These are phyloP conservation scores for Ctenicera cuprea DNA, from an alignment of 2,888 invertebrate species.

Conservation along the genomic window DNA sequence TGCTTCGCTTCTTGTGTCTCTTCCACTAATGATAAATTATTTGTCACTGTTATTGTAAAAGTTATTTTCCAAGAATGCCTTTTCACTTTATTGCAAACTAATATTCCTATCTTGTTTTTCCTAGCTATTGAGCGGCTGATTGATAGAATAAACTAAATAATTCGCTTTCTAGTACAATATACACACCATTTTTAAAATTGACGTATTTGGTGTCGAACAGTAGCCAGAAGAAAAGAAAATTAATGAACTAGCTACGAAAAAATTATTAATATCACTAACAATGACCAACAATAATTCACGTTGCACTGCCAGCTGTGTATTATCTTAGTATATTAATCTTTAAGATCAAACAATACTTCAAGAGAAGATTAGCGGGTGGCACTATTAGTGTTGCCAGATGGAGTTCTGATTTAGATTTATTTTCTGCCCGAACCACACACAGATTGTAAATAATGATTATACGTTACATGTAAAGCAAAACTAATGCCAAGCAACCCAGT, in stretches of 20 bases:
- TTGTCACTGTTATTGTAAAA: slow-evolving; percentile 54
- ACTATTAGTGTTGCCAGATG: slow-evolving; percentile 22
- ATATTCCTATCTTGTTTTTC: slow-evolving; percentile 42
- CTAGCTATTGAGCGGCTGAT: slow-evolving; percentile 16
- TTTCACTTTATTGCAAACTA: slow-evolving; percentile 41
- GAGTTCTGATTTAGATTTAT: slow-evolving; percentile 35
- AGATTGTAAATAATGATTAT: background rate
- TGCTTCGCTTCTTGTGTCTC: slow-evolving; percentile 52
- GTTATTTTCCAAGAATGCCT: slow-evolving; percentile 51
- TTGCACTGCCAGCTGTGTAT: slow-evolving; percentile 27
- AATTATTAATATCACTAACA: slow-evolving; percentile 23
- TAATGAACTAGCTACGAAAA: slow-evolving; percentile 30
- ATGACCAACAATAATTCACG: slow-evolving; percentile 38
- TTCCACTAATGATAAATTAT: slow-evolving; percentile 54
- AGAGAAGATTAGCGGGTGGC: slow-evolving; percentile 41
- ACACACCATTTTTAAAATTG: background rate
- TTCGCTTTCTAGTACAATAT: background rate
- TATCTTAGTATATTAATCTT: slow-evolving; percentile 44
- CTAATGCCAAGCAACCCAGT: background rate
- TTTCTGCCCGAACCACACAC: slow-evolving; percentile 15
- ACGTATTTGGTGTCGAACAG: background rate
- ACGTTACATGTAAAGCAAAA: background rate
- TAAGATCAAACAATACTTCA: slow-evolving; percentile 28
- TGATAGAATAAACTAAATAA: background rate
- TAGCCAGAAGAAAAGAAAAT: slow-evolving; percentile 23